These are phyloP conservation scores for Ceratina japonica DNA, from an alignment of 1,140 invertebrate genomes.

Conservation along the genomic window DNA sequence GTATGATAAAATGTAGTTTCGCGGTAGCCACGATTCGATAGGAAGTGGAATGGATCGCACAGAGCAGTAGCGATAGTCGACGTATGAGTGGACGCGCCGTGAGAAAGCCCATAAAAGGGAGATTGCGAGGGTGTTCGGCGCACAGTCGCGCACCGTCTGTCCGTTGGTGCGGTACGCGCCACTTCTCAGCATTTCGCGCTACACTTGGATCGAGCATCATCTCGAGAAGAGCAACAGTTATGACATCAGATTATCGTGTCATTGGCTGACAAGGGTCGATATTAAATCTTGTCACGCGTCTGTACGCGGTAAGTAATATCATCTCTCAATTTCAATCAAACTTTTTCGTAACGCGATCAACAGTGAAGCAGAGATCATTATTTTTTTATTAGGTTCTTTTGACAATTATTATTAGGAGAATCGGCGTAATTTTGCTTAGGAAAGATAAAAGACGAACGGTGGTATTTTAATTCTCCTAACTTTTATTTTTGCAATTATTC, in stretches of 20 bases:
- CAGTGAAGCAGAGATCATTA: neutral
- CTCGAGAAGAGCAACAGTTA: conserved; percentile 60
- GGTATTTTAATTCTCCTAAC: too few relatives aligned
- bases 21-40: neutral
- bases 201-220: conserved; percentile 22
- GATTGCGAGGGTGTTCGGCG: conserved; percentile 55
- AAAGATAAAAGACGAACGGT: neutral
- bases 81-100: conserved; percentile 52
- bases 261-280: conserved; percentile 32
- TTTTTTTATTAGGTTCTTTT: too few relatives aligned
- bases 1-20: neutral
- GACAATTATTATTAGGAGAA: neutral
- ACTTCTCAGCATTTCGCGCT: conserved; percentile 31
- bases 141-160: conserved; percentile 66
- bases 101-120: conserved; percentile 63
- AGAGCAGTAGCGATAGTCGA: conserved; percentile 55
- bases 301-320: conserved; percentile 54
- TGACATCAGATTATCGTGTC: conserved; percentile 45
- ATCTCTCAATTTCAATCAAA: neutral
- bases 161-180: conserved; percentile 50
- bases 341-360: neutral
- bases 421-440: neutral
- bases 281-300: conserved; percentile 51
- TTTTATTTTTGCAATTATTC: neutral
- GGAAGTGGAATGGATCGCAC: conserved; percentile 5